Base-by-base conservation (phyloP, 2,113 vertebrate species). In the Nettapus auritus region DNA sequence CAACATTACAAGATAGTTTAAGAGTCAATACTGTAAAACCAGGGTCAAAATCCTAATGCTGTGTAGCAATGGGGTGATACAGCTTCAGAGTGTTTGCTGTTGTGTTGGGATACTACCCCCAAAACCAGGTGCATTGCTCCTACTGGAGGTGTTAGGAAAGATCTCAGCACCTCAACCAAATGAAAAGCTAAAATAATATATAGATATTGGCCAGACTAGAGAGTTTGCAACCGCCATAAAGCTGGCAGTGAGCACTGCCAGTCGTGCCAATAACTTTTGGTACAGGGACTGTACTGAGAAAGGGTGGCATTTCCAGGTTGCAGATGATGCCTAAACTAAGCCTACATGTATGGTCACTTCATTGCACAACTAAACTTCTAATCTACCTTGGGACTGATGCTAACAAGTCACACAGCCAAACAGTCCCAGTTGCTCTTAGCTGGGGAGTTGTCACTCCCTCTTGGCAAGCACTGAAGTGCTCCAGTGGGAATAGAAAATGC, bases 161-260 rank as follows among this genome's bases (percentile, higher is more conserved):
- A 71, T n/a, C 31, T 76, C 26, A 55, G 25, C 66, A 46, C 53
- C 59, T 89, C 48, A 56, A 8, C 31, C 11, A 71, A 68, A 82
- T 1, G 1, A 77, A 68, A 60, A 18, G 17, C 31, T 82, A 19
- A 82, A 62, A 31, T 20, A 50, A 44, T 1, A 0, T 0, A 1
- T 15, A 13, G 21, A 33, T 82, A 28, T 26, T 78, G 70, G 25
- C 59, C 59, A 56, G 46, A 44, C 22, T 14, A 55, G 42, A 77
- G 44, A 77, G 38, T 31, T 59, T 66, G 29, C 34, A 59, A 6
- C 31, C 28, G 68, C 26, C 3, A 0, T 15, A 56, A 68, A 86
- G 28, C 64, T 38, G 11, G 28, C 26, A 73, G 12, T 29, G 38
- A 56, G 33, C 59, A 5, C 31, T 77, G 75, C 28, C 46, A 82